A percentile compares a stretch with the other conserved stretches of the same genome.
Evolutionary conservation across 1,140 invertebrate genomes (phyloP).

Genomic region (Zeugodacus cucurbitae): DNA sequence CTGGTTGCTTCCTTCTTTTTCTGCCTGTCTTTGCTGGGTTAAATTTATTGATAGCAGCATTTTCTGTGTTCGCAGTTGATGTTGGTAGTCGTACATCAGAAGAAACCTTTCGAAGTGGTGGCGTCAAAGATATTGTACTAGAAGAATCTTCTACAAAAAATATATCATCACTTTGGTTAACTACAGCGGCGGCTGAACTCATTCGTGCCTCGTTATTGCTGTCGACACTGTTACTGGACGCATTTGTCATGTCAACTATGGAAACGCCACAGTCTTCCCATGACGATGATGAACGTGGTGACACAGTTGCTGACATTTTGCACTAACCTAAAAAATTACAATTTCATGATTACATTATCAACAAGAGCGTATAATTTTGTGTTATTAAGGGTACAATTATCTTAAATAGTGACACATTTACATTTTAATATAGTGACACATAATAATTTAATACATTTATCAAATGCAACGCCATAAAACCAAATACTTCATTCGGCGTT

Average conservation of each 20-base stretch:
- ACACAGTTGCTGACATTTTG: not conserved
- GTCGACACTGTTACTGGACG: not conserved
- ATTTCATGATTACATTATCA: not conserved
- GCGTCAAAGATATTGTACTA: not conserved
- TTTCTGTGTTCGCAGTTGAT: not conserved
- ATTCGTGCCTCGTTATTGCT: not conserved
- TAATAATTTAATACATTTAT: not conserved
- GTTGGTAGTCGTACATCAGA: not conserved
- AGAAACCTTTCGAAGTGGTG: not conserved
- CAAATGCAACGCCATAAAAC: not conserved
- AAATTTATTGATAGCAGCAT: not conserved
- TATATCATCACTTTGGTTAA: not conserved
- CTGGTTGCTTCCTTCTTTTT: not conserved
- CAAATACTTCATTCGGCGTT: not conserved
- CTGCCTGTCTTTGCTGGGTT: not conserved
- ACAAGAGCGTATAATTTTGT: not conserved
- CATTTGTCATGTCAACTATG: not conserved
- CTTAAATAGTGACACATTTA: not conserved
- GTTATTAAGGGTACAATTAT: not conserved
- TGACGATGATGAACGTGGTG: not conserved
- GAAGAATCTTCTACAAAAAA: not conserved
- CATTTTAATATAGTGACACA: not conserved
- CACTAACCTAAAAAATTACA: not conserved
- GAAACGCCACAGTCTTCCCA: not conserved
- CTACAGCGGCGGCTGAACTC: not conserved